Evolutionary conservation across 2,113 vertebrate species (phyloP), one percentile per base, ranked within the genome.

Genomic region (Anolis carolinensis): DNA sequence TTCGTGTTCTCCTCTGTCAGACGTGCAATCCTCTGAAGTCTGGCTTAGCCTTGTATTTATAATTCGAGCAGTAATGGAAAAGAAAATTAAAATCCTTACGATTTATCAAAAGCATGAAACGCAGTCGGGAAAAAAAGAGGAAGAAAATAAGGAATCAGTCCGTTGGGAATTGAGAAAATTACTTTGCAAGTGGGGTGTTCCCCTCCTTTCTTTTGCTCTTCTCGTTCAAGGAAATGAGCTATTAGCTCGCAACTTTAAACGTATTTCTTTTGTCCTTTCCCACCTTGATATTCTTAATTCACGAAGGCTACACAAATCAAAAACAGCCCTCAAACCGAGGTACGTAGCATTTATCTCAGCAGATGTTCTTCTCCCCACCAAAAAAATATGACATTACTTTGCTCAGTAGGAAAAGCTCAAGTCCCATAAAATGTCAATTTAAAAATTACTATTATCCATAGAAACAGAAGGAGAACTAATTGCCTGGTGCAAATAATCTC

Each of bases 61-160:
- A 86, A 86, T 86, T 86, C 85, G 81, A 65, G 73, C 78, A 50
- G 68, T 81, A 86, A 81, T 86, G 77, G n/a, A 81, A 86, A 65
- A 86, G 70, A 52, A 86, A 86, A 81, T 74, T 72, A 80, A 86
- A 86, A 74, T 81, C 52, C 70, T 80, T 65, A 73, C 27, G 81
- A 81, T 74, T 81, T 81, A 81, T 86, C 78, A 65, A 80, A 86
- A 74, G 55, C 80, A 74, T 81, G 70, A 86, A 86, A 86, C 25
- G 14, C 78, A 65, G 52, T 72, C 48, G 55, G 62, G 11, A 11
- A 30, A 63, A 39, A 74, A 25, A 8, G 1, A 5, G 50, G 21
- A 11, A 7, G 2, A 10, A 27, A 44, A 73, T n/a, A 73, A 80
- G 68, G 52, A 48, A 86, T 48, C 20, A 32, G 39, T 25, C 78